phyloP scores from a whole-genome alignment of 2,113 vertebrate species.

The Athene noctua region DNA sequence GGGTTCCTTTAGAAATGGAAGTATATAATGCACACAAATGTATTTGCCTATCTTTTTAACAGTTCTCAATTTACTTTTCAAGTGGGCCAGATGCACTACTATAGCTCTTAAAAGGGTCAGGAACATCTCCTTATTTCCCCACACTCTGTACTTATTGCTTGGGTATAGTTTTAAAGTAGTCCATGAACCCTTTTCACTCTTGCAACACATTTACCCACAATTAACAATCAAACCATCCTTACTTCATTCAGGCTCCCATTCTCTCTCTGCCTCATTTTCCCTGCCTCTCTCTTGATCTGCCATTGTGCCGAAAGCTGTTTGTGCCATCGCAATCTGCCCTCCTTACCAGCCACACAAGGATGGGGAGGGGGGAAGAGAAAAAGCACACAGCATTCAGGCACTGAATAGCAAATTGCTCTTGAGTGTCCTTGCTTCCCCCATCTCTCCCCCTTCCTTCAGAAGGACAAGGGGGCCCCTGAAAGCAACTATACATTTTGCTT shows the following conservation, averaged over 20 bases:
- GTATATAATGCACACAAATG: constrained; percentile 68
- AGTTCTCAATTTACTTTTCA: constrained; percentile 78
- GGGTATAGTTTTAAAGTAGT: constrained; percentile 85
- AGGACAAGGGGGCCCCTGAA: constrained; percentile 92
- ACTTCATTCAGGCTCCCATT: constrained; percentile 78
- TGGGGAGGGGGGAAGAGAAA: constrained; percentile 73
- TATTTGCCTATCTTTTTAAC: constrained; percentile 74
- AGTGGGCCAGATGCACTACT: constrained; percentile 78
- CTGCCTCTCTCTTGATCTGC: constrained; percentile 85
- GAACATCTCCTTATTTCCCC: constrained; percentile 72
- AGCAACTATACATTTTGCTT: constrained; percentile 95
- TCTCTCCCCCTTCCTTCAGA: constrained; percentile 73
- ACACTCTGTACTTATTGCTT: constrained; percentile 75
- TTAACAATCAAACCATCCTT: constrained; percentile 92
- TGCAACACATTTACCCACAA: constrained; percentile 90
- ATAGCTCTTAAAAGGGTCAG: constrained; percentile 76
- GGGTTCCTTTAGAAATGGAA: constrained; percentile 58
- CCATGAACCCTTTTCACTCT: constrained; percentile 87
- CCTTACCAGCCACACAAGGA: constrained; percentile 82
- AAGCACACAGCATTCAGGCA: constrained; percentile 87
- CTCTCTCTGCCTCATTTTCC: constrained; percentile 85
- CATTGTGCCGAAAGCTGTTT: constrained; percentile 91
- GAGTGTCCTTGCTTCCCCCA: constrained; percentile 91
- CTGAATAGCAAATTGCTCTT: constrained; percentile 99
- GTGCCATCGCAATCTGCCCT: constrained; percentile 85